phyloP scores from a whole-genome alignment of 1,140 invertebrate species.

The Planococcus citri region DNA sequence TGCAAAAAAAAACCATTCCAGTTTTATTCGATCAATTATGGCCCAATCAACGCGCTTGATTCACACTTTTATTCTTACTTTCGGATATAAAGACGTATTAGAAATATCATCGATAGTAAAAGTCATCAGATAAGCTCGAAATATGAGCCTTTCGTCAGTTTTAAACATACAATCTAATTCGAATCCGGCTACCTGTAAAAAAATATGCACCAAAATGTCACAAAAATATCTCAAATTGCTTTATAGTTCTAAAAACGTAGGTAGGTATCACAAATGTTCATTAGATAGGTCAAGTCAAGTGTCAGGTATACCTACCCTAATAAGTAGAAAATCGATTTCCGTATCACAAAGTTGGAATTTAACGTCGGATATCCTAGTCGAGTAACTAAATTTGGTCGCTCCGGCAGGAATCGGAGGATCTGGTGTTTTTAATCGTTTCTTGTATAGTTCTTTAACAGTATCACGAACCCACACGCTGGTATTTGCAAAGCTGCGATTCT shows the following conservation, averaged over 20 bases:
- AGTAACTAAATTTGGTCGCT: conserved; percentile 64
- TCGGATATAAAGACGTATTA: conserved; percentile 61
- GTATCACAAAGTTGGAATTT: conserved; percentile 50
- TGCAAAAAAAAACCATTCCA: conserved; percentile 25
- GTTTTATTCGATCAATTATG: neutral
- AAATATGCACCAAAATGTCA: neutral
- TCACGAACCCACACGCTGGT: conserved; percentile 26
- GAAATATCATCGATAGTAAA: conserved; percentile 57
- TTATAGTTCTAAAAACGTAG: neutral
- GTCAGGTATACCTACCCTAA: conserved; percentile 37
- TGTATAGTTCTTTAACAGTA: neutral
- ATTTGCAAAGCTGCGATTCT: conserved; percentile 20
- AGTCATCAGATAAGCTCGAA: conserved; percentile 51
- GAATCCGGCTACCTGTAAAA: conserved; percentile 39
- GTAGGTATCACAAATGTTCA: no score
- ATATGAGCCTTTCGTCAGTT: conserved; percentile 63
- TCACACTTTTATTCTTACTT: conserved; percentile 38
- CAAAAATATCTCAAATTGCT: neutral
- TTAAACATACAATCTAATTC: conserved; percentile 63
- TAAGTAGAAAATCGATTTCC: conserved; percentile 53
- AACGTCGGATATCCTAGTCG: conserved; percentile 49
- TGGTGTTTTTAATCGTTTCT: conserved; percentile 30
- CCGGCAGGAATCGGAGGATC: conserved; percentile 58
- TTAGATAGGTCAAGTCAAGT: no score
- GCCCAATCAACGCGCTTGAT: neutral